A percentile compares a stretch with the other conserved stretches of the same genome.
phyloP scores from a whole-genome alignment of 2,888 invertebrate genomes.

The Antheraea assamensis region DNA sequence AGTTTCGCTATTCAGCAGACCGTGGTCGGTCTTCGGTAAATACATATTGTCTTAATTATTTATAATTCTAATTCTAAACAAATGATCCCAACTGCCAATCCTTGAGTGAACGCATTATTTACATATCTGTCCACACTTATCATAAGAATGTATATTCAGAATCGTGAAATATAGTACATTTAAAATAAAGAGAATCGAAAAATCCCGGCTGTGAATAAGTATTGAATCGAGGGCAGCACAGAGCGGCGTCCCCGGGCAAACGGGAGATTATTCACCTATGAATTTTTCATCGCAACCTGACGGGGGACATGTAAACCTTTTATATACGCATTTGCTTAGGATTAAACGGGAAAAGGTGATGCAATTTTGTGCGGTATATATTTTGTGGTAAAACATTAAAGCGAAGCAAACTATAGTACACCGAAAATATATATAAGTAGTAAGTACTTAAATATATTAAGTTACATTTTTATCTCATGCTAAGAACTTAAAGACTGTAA shows the following conservation, averaged over 20 bases:
- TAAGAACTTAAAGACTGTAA: no score
- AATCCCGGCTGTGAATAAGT: conserved; percentile 25
- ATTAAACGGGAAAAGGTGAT: conserved; percentile 27
- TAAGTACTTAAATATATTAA: no score
- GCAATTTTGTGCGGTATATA: conserved; percentile 11
- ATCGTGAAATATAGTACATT: not conserved
- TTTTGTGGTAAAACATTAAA: not conserved
- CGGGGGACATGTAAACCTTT: conserved; percentile 30
- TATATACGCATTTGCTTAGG: conserved; percentile 32
- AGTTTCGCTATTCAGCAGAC: no score
- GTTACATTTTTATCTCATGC: no score
- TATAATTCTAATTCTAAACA: no score
- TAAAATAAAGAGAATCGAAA: conserved; percentile 17
- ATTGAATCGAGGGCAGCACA: conserved; percentile 24
- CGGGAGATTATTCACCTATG: conserved; percentile 30
- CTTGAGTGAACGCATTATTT: no score
- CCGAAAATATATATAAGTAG: not conserved
- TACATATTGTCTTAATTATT: no score
- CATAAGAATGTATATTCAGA: not conserved
- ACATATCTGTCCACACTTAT: no score
- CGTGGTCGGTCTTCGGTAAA: no score
- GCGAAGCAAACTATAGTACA: not conserved
- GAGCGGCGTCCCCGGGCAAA: conserved; percentile 25
- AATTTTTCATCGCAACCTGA: conserved; percentile 25
- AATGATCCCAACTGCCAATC: no score